phyloP scores from a whole-genome alignment of 2,888 invertebrate species.

The Plebejus melissa region DNA sequence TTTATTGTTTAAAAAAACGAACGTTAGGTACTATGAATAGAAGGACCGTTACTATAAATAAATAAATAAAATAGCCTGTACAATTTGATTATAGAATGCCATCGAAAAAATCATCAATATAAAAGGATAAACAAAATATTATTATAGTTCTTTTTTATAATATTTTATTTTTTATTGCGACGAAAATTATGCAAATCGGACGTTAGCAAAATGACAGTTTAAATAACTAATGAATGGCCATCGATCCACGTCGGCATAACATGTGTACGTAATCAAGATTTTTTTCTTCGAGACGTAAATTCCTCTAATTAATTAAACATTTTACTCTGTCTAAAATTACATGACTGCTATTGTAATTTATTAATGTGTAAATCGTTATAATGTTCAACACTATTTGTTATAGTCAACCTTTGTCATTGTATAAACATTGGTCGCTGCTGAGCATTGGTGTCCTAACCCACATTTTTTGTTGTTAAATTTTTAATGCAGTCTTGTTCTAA shows the following conservation, averaged over 20 bases:
- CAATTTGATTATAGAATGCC: not conserved
- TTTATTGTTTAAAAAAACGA: not conserved
- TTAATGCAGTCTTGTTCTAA: too few relatives aligned
- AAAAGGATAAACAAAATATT: not conserved
- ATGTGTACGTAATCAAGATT: constrained; percentile 9
- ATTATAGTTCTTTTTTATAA: not conserved
- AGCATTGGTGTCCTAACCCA: too few relatives aligned
- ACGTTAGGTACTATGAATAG: not conserved
- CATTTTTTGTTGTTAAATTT: too few relatives aligned
- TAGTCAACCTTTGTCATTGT: not conserved
- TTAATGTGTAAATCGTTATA: not conserved
- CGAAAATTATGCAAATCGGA: not conserved
- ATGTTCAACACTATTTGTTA: not conserved
- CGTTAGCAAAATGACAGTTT: not conserved
- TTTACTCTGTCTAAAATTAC: not conserved
- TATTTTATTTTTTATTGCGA: not conserved
- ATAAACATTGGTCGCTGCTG: too few relatives aligned
- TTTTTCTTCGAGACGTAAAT: constrained; percentile 9
- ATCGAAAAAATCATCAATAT: not conserved
- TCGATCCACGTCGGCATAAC: constrained; percentile 1
- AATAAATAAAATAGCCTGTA: not conserved
- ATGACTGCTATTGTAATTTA: not conserved
- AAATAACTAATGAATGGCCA: constrained; percentile 3
- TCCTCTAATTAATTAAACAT: not conserved
- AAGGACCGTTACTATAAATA: too few relatives aligned